Conservation (phyloP, 2,888 invertebrate species). For the Athrips mouffetella region DNA sequence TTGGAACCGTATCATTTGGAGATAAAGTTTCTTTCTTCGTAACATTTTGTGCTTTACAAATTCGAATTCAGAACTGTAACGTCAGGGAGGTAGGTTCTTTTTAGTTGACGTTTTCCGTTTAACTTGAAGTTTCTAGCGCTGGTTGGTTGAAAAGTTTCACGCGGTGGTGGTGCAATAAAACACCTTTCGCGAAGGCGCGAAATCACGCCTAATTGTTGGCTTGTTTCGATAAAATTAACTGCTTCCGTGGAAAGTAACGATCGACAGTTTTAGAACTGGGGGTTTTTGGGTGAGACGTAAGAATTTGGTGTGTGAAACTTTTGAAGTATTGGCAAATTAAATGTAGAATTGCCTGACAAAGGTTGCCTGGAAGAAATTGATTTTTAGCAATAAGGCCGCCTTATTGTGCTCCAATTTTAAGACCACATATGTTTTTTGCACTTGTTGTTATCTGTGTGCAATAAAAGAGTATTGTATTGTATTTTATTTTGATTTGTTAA, state of each 20-base stretch:
- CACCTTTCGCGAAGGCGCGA: conserved; percentile 53
- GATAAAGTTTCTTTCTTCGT: neutral
- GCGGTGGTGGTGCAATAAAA: conserved; percentile 51
- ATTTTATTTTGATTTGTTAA: too few relatives aligned
- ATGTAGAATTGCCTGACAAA: too few relatives aligned
- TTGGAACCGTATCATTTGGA: conserved; percentile 2
- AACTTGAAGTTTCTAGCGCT: neutral
- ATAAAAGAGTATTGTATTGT: too few relatives aligned
- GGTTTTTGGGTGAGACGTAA: too few relatives aligned
- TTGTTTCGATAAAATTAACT: conserved; percentile 56
- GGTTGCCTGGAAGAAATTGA: too few relatives aligned
- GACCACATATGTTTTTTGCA: too few relatives aligned
- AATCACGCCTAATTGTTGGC: conserved; percentile 60
- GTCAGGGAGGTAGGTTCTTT: conserved; percentile 1
- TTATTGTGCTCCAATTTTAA: too few relatives aligned
- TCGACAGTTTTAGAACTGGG: conserved; percentile 1
- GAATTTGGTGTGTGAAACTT: too few relatives aligned
- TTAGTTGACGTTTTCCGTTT: neutral
- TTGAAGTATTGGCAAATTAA: too few relatives aligned
- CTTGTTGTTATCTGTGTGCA: too few relatives aligned
- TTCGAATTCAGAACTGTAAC: neutral
- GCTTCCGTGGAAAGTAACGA: conserved; percentile 22
- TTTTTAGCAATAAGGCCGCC: too few relatives aligned
- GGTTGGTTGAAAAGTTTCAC: conserved; percentile 37
- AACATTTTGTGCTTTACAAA: neutral